A percentile compares a stretch with the other conserved stretches of the same genome.
These are phyloP conservation scores for Mustelus asterias DNA, from an alignment of 2,113 vertebrate genomes.

Conservation along the genomic window DNA sequence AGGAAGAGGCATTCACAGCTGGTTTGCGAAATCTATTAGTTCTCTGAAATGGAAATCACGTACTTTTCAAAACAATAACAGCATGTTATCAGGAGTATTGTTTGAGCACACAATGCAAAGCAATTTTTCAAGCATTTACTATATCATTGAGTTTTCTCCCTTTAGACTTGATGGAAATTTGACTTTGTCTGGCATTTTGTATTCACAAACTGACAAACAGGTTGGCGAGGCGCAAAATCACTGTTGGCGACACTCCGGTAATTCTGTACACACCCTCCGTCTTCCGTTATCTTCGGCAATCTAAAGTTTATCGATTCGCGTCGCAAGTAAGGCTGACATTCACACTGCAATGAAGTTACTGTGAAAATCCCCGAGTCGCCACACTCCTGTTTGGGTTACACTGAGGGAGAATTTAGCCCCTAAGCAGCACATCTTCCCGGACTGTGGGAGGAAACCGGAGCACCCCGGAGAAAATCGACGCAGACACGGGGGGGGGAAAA, in stretches of 20 bases:
- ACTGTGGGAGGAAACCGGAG: too few species aligned
- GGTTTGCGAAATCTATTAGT: background rate
- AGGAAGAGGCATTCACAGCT: background rate
- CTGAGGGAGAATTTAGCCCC: too few species aligned
- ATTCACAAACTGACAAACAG: background rate
- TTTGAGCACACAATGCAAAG: background rate
- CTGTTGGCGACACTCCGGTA: too few species aligned
- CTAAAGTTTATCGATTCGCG: background rate
- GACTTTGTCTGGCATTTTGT: background rate
- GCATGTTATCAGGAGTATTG: background rate
- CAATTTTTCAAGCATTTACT: slow-evolving; percentile 5
- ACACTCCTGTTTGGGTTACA: too few species aligned
- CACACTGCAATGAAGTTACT: too few species aligned
- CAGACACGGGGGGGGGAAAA: too few species aligned
- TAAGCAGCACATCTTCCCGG: too few species aligned
- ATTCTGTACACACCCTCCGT: background rate
- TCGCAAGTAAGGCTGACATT: too few species aligned
- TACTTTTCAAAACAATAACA: background rate
- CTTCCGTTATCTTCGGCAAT: background rate
- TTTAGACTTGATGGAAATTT: background rate
- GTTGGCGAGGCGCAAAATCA: background rate
- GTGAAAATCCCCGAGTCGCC: too few species aligned
- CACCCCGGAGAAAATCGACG: too few species aligned
- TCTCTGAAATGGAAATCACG: slow-evolving; percentile 3
- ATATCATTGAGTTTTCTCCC: background rate